Base-by-base conservation (phyloP, 2,888 invertebrate genomes). In the Pseudococcus longispinus region DNA sequence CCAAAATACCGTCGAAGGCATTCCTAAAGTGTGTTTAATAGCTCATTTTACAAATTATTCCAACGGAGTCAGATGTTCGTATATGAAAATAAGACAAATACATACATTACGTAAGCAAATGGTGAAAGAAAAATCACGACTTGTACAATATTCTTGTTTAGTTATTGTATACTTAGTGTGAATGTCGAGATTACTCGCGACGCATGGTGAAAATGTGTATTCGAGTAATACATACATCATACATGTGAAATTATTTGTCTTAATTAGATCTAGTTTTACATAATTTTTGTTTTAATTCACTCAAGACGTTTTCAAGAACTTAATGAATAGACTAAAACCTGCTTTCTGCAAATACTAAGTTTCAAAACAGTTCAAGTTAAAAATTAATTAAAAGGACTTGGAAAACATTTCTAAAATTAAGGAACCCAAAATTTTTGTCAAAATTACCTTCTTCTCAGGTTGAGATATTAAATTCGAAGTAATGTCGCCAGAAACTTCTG, bases 241-340 rank as follows among this genome's bases (percentile, higher is more conserved):
- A 80, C 77, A 80, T 42, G 77, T 42, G 42, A 23, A 80, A 80
- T 80, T 80, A 80, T 80, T 42, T 42, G n/a, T 80, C 77, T 42
- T 80, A 80, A 80, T 42, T 80, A 80, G 77, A 42, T 15, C n/a
- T 42, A 23, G 42, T 42, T 80, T n/a, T 42, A 80, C 77, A 80
- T 80, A 42, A 80, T 80, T 80, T 80, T 80, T 20, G 77, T 80
- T 80, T 80, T 80, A 80, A 80, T 80, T 80, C 77, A 80, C 77
- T 80, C 9, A 80, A 80, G 77, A 80, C 42, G 77, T 42, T 80
- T 80, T 80, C 77, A 42, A 80, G 77, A n/a, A 20, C 42, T 42
- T 80, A 80, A 80, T 80, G 42, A 80, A 80, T 80, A 80, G 77
- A 37, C 77, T 37, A 42, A 74, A 80, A 37, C 37, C 20, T 2